phyloP scores from a whole-genome alignment of 2,888 invertebrate genomes.

The Hyppa rectilinea region DNA sequence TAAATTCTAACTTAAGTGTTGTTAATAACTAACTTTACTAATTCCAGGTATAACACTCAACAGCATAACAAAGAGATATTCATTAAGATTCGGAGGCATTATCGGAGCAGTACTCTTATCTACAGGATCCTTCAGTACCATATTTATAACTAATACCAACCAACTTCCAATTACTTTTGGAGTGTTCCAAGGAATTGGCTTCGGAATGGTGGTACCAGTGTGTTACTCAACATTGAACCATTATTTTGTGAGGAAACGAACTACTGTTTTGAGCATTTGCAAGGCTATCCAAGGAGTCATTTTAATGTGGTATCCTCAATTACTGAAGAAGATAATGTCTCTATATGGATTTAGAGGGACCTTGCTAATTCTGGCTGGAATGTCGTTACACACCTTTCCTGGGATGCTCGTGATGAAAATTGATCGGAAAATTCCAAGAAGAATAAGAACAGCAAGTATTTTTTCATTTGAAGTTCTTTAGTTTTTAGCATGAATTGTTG shows the following conservation, averaged over 20 bases:
- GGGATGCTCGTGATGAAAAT: constrained; percentile 91
- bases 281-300: constrained; percentile 91
- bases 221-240: constrained; percentile 92
- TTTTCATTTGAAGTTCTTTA: constrained; percentile 59
- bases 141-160: constrained; percentile 89
- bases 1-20: too few species aligned
- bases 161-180: constrained; percentile 91
- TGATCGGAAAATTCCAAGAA: constrained; percentile 49
- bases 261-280: constrained; percentile 91
- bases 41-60: constrained; percentile 91
- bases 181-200: constrained; percentile 91
- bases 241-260: constrained; percentile 91
- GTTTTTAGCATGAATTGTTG: constrained; percentile 24
- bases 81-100: constrained; percentile 90
- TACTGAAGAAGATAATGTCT: constrained; percentile 87
- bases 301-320: constrained; percentile 91
- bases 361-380: constrained; percentile 90
- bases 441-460: constrained; percentile 85
- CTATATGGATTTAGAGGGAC: constrained; percentile 92
- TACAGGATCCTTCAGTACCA: constrained; percentile 88
- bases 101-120: constrained; percentile 89
- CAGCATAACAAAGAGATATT: constrained; percentile 87
- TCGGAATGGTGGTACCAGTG: constrained; percentile 92
- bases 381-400: constrained; percentile 91
- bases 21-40: neutral